A percentile compares a stretch with the other conserved stretches of the same genome.
Conservation (phyloP, 2,888 invertebrate genomes). For the Hirudinaria manillensis region DNA sequence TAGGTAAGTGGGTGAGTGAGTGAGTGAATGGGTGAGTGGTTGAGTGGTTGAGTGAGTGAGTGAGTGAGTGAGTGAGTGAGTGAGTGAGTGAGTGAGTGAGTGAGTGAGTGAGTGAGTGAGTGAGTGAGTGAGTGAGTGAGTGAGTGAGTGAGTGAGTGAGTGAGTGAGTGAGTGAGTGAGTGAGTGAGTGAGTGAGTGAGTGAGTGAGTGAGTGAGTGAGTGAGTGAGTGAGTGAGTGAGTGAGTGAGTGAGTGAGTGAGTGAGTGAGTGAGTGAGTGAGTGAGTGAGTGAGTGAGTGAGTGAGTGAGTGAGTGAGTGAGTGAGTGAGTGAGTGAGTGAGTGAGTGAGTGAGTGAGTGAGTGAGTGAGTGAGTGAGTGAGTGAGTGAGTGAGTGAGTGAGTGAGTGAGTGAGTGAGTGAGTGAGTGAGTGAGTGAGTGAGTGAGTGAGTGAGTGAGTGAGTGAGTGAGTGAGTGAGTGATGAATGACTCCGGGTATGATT, state of each 20-base stretch:
- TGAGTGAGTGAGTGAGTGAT: neutral
- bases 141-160: slow-evolving; percentile 32
- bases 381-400: slow-evolving; percentile 21
- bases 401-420: slow-evolving; percentile 22
- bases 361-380: slow-evolving; percentile 21
- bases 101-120: slow-evolving; percentile 32
- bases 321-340: slow-evolving; percentile 29
- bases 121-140: slow-evolving; percentile 32
- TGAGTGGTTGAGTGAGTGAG: too few species aligned
- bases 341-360: slow-evolving; percentile 22
- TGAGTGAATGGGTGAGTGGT: too few species aligned
- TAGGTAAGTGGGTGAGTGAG: too few species aligned
- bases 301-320: slow-evolving; percentile 32
- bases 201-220: slow-evolving; percentile 32
- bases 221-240: slow-evolving; percentile 32
- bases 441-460: slow-evolving; percentile 18
- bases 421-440: slow-evolving; percentile 19
- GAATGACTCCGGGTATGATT: neutral
- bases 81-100: slow-evolving; percentile 30
- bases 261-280: slow-evolving; percentile 19
- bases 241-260: slow-evolving; percentile 30
- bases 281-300: slow-evolving; percentile 28
- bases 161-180: slow-evolving; percentile 32
- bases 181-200: slow-evolving; percentile 32
- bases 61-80: slow-evolving; percentile 30